These are phyloP conservation scores for Geophilus truncorum DNA, from an alignment of 2,888 invertebrate species.

Conservation along the genomic window DNA sequence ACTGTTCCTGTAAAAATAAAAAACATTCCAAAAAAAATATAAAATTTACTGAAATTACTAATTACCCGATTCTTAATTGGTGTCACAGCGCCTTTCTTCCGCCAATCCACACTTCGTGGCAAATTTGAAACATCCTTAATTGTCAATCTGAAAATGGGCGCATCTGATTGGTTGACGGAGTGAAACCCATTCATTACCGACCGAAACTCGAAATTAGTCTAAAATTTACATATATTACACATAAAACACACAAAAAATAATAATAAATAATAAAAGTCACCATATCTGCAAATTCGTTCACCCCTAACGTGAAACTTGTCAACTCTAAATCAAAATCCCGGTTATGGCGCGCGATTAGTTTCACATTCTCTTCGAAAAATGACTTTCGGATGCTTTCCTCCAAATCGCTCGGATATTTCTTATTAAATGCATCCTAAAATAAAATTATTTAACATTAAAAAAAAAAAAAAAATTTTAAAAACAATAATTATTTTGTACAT, in stretches of 20 bases:
- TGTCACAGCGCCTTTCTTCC: constrained; percentile 44
- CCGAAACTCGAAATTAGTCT: constrained; percentile 27
- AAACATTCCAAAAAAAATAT: too few relatives aligned
- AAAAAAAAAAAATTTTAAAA: too few relatives aligned
- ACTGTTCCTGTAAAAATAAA: constrained; percentile 40
- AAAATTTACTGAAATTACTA: too few relatives aligned
- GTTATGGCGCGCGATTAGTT: background rate
- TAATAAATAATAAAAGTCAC: background rate
- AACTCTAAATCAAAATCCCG: background rate
- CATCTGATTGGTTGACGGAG: background rate
- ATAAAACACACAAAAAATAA: too few relatives aligned
- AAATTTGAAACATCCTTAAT: background rate
- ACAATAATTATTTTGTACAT: too few relatives aligned
- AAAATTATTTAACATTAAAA: too few relatives aligned
- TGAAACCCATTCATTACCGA: background rate
- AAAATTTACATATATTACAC: too few relatives aligned
- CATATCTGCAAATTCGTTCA: constrained; percentile 10
- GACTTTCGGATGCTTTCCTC: background rate
- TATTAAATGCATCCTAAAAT: background rate
- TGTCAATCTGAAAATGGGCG: background rate
- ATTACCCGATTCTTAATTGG: constrained; percentile 42
- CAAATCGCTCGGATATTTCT: background rate
- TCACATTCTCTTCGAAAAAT: background rate
- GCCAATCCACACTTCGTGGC: constrained; percentile 43
- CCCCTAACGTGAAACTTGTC: background rate